Base-by-base conservation (phyloP, 2,113 vertebrate genomes). In the Delphinapterus leucas region DNA sequence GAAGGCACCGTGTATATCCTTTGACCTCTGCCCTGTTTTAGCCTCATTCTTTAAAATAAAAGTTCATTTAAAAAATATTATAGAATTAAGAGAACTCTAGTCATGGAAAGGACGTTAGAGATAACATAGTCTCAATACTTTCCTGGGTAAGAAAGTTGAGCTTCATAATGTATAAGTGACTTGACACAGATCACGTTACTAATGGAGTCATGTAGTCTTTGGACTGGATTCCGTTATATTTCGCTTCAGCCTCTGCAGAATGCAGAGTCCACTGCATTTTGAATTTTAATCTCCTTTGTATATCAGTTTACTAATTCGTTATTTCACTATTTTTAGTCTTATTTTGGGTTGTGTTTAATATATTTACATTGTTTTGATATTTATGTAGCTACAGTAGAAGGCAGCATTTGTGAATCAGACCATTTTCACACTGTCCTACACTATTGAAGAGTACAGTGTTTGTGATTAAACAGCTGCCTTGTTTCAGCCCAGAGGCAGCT, bases 401-500 rank as follows among this genome's bases (percentile, higher is more conserved):
- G 7, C 11, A 79, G 15, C 7, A 23, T 84, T 49, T 77, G 49
- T 80, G 55, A 86, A 36, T 41, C 28, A 94, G 38, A 67, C 5
- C 49, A 63, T 65, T 94, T 91, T 84, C 68, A 90, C 18, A 23
- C 15, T 65, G 25, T 68, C 91, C 41, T 26, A 11, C 49, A 23
- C 63, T 44, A 47, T 8, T 47, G 71, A 86, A 28, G 26, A 90
- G 21, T 23, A 21, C 4, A 61, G 1, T 67, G 23, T 53, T 88
- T 79, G 49, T 0, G 15, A 86, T 82, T 70, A 95, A 95, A 86
- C 74, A 96, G 76, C 81, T 93, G 77, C 44, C 70, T 8, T 49
- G 41, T 81, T 93, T 96, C 80, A 76, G 67, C 65, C 81, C 65
- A 81, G 65, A 92, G 92, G 90, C 84, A 98, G 41, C 70, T 92